Base-by-base conservation (phyloP, 2,888 invertebrate genomes). In the Ellobium chinense region DNA sequence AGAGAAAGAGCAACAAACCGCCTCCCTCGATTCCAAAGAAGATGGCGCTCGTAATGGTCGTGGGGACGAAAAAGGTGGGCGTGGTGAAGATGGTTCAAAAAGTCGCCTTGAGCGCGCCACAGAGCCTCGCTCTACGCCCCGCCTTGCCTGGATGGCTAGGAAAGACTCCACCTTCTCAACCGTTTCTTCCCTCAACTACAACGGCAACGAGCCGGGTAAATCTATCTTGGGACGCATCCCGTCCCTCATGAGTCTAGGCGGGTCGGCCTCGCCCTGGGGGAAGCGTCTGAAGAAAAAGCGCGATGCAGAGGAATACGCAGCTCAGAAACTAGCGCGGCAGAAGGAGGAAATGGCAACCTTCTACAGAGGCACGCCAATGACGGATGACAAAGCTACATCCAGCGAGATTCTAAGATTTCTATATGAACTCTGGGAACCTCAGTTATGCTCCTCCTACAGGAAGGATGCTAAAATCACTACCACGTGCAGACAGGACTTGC, bases 371-470 rank as follows among this genome's bases (percentile, higher is more conserved):
- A 80, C 79, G 5, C 79, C 79, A 7, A 21, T 80, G 27, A 74
- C 74, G 18, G 58, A 80, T 60, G 58, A 56, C 2, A 63, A 12
- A 27, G 79, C 79, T 1, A 74, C 79, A 9, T 80, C 58, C 24
- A 74, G 62, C 5, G 79, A 80, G 34, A 68, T 80, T 63, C 27
- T 80, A n/a, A 2, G 58, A 1, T 80, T 74, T 56, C 66, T 80
- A n/a, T 74, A 74, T n/a, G 74, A 74, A 18, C 4, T 80, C 58
- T 80, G 79, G 79, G 66, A 74, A 27, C 37, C 66, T 12, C 79
- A 80, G 68, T 31, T 80, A 7, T 58, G 72, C 21, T 18, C 73
- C 2, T 56, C 36, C 58, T 80, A 68, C 39, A 60, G 68, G 21
- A 21, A 14, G 21, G 66, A 37, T 31, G 79, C 36, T 2, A 72